These are phyloP conservation scores for Stratiolaelaps scimitus DNA, from an alignment of 1,140 invertebrate genomes.

Conservation along the genomic window DNA sequence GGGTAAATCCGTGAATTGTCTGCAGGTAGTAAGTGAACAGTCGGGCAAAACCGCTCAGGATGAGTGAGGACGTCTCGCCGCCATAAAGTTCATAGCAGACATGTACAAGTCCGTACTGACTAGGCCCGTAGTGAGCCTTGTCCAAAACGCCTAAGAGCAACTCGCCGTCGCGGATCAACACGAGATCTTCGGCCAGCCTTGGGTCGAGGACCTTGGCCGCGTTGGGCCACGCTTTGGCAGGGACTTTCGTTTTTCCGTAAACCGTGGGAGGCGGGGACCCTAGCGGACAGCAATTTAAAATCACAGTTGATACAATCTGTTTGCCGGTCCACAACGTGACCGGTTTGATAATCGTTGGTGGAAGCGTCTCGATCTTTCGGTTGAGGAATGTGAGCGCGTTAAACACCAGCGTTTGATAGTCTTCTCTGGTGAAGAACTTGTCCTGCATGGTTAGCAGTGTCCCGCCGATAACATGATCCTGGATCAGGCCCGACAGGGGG, in stretches of 20 bases:
- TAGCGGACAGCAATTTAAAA: conserved; percentile 34
- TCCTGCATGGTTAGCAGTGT: conserved; percentile 75
- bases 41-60: conserved; percentile 78
- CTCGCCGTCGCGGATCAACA: conserved; percentile 76
- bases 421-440: conserved; percentile 64
- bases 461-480: conserved; percentile 93
- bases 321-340: conserved; percentile 86
- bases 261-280: conserved; percentile 54
- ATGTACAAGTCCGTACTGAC: conserved; percentile 81
- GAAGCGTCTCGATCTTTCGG: conserved; percentile 55
- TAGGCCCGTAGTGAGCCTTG: conserved; percentile 90
- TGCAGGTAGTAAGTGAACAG: conserved; percentile 83
- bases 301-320: conserved; percentile 52
- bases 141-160: conserved; percentile 86
- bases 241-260: conserved; percentile 68
- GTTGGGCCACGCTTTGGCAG: conserved; percentile 48
- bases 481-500: conserved; percentile 90
- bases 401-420: conserved; percentile 85
- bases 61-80: conserved; percentile 58
- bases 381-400: conserved; percentile 58
- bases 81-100: conserved; percentile 91
- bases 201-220: background rate
- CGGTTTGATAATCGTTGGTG: conserved; percentile 82
- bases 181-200: conserved; percentile 58
- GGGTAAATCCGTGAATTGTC: conserved; percentile 68